Base-by-base conservation (phyloP, 2,888 invertebrate species). In the Phortica magna region DNA sequence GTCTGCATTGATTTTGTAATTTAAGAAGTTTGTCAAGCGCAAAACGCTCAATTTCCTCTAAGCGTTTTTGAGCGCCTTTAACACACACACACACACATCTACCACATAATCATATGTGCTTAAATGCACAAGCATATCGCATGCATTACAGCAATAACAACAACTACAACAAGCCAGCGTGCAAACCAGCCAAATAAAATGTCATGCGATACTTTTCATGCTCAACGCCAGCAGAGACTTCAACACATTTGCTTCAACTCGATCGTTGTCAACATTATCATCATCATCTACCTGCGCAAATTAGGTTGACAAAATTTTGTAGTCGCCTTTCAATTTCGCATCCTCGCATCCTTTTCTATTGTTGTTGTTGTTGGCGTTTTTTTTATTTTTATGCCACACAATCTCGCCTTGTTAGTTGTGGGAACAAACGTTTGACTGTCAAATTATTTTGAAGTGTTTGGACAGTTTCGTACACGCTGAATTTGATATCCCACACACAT, bases 391-490 rank as follows among this genome's bases (percentile, higher is more conserved):
- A 12, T 48, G 48, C 10, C 48, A 48, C 48, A 48, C 48, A 48
- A 48, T 78, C 75, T 67, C 71, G 76, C 74, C 76, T 67, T 77
- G 61, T 82, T 82, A 79, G 73, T 85, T 89, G 88, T 90, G 90
- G 89, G 89, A 90, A 90, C 84, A 83, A 87, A 82, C 85, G 83
- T 83, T 84, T 82, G 83, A 84, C 88, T 90, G 90, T 90, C 90
- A 90, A 88, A 90, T 86, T 91, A 87, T 91, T 91, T 89, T 91
- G 91, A 91, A 89, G 88, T 91, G 91, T 91, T 91, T 91, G 84
- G 91, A 91, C 91, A 91, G 88, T 83, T 88, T 89, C 84, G 67
- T 17, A 53, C 55, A n/a, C 65, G 31, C 65, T 39, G 65, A 65
- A 65, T 71, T 68, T 67, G 65, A 65, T 65, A 65, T 65, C 65